Conservation (phyloP, 2,888 invertebrate species). For the Dasypogon diadema region DNA sequence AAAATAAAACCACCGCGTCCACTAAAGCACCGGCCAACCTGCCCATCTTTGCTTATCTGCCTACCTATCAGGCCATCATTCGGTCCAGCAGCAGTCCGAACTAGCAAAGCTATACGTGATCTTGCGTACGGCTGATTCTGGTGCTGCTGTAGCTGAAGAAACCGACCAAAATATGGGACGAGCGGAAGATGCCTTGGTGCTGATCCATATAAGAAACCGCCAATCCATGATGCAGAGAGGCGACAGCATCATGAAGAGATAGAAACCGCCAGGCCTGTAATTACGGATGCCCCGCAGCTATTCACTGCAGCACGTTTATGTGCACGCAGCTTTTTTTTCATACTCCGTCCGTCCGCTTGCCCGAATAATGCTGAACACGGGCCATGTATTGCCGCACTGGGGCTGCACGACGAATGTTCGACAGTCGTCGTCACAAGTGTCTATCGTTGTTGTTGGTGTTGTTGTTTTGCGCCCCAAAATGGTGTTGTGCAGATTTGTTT, state of each 20-base stretch:
- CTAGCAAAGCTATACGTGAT: background rate
- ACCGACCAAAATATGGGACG: background rate
- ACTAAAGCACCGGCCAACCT: background rate
- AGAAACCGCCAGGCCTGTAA: slow-evolving; percentile 48
- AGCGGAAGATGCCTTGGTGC: background rate
- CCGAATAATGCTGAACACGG: background rate
- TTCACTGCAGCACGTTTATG: slow-evolving; percentile 45
- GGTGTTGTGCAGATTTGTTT: slow-evolving; percentile 11
- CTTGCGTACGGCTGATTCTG: too few relatives aligned
- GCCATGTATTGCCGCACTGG: background rate
- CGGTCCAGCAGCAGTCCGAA: background rate
- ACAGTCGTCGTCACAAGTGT: background rate
- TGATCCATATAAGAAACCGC: slow-evolving; percentile 17
- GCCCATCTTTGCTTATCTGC: background rate
- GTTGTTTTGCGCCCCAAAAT: slow-evolving; percentile 14
- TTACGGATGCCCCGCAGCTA: slow-evolving; percentile 43
- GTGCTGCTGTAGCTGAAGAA: slow-evolving; percentile 5
- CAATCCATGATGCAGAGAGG: slow-evolving; percentile 21
- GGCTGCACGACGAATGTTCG: background rate
- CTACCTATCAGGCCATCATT: background rate
- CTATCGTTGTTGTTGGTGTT: too few relatives aligned
- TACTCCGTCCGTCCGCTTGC: slow-evolving; percentile 12
- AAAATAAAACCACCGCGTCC: background rate
- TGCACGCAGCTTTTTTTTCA: slow-evolving; percentile 35
- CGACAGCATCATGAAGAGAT: slow-evolving; percentile 34